A percentile compares a stretch with the other conserved stretches of the same genome.
Conservation (phyloP, 2,797 vertebrate species). For the Enteromius treurensis region DNA sequence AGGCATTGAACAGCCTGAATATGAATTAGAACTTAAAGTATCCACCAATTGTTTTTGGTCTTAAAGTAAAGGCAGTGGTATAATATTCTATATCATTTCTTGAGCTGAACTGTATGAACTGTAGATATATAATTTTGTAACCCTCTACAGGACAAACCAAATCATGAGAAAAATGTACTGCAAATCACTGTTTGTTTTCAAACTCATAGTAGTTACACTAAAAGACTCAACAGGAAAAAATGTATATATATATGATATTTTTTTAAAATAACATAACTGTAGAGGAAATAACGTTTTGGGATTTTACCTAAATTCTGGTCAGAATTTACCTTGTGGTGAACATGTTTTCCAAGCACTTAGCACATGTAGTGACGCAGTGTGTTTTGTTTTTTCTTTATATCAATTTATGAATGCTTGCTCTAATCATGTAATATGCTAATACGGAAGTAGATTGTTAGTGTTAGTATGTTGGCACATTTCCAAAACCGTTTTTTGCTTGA, state of each 20-base stretch:
- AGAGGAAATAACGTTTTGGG: not conserved
- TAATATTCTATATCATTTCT: not conserved
- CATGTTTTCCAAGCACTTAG: conserved; percentile 7
- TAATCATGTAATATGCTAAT: not conserved
- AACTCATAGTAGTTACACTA: not conserved
- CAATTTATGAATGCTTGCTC: not conserved
- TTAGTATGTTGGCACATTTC: not conserved
- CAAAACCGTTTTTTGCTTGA: not conserved
- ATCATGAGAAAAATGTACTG: conserved; percentile 5
- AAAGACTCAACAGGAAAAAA: not conserved
- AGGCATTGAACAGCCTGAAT: conserved; percentile 24
- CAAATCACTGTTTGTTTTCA: not conserved
- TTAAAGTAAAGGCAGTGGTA: conserved; percentile 8
- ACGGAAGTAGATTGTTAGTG: not conserved
- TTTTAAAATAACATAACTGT: not conserved
- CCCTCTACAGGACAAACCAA: conserved; percentile 4
- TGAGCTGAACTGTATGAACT: not conserved
- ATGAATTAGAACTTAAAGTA: not conserved
- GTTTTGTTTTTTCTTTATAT: not conserved
- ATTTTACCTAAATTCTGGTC: not conserved
- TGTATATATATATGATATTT: too few species aligned
- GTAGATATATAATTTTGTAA: not conserved
- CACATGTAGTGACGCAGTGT: not conserved
- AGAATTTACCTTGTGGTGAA: too few species aligned
- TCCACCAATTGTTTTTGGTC: conserved; percentile 7